Percentiles rank a stretch among this genome's conserved stretches.
phyloP scores from a whole-genome alignment of 2,888 invertebrate genomes.

The Scelioninae gen. 1 region DNA sequence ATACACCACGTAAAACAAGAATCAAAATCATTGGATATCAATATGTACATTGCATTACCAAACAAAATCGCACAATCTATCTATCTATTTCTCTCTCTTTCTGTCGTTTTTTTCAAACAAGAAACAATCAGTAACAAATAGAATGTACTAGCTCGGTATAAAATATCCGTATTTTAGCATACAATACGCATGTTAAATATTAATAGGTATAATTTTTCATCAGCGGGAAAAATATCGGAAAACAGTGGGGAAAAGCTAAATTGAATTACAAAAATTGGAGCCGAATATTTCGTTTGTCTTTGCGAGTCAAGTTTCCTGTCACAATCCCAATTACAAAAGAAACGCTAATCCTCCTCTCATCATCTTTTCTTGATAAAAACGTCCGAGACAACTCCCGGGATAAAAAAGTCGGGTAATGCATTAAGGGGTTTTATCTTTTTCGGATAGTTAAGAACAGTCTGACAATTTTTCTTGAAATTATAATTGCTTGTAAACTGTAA shows the following conservation, averaged over 20 bases:
- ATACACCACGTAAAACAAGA: constrained; percentile 29
- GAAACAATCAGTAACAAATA: no score
- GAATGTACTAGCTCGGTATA: no score
- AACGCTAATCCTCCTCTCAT: constrained; percentile 51
- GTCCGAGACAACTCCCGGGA: constrained; percentile 33
- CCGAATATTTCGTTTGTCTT: constrained; percentile 38
- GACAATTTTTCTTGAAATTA: constrained; percentile 2
- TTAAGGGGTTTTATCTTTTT: constrained; percentile 21
- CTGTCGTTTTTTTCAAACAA: no score
- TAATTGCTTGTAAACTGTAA: no score
- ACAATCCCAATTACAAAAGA: constrained; percentile 50
- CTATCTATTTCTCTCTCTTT: no score
- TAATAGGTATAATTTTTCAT: no score
- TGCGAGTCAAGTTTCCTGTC: constrained; percentile 24
- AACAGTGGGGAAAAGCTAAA: constrained; percentile 20
- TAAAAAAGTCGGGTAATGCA: constrained; percentile 36
- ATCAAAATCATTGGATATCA: constrained; percentile 23
- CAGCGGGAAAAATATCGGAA: no score
- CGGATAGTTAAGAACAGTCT: no score
- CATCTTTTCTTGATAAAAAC: constrained; percentile 51
- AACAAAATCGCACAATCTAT: no score
- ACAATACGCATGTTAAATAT: no score
- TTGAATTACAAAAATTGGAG: constrained; percentile 40
- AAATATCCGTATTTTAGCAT: no score
- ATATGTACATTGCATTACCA: constrained; percentile 29